A percentile compares a stretch with the other conserved stretches of the same genome.
These are phyloP conservation scores for Andrena praecox DNA, from an alignment of 2,888 invertebrate species.

Conservation along the genomic window DNA sequence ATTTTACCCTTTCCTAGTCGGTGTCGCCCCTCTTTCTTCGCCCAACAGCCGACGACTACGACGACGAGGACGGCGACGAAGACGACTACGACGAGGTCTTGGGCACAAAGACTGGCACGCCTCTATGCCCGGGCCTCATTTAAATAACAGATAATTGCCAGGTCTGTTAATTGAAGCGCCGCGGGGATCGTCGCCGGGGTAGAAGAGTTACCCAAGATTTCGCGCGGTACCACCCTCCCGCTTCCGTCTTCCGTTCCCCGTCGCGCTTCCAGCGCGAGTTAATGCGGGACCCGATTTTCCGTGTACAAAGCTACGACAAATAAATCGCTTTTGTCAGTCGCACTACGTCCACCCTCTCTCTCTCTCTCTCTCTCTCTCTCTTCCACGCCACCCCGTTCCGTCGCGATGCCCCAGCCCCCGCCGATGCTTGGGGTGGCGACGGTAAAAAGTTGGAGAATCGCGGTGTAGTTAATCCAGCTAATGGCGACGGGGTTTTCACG, in stretches of 20 bases:
- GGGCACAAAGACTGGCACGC: constrained; percentile 72
- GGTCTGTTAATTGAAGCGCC: constrained; percentile 82
- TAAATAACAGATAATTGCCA: constrained; percentile 83
- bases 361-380: not conserved
- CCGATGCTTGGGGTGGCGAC: constrained; percentile 8
- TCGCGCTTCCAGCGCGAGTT: constrained; percentile 43
- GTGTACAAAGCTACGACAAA: constrained; percentile 58
- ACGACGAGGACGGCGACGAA: constrained; percentile 37
- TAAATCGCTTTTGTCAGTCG: constrained; percentile 64
- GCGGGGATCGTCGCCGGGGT: constrained; percentile 72
- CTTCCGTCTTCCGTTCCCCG: constrained; percentile 34
- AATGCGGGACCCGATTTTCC: constrained; percentile 64
- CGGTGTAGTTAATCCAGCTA: constrained; percentile 50
- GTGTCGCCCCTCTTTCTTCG: constrained; percentile 23
- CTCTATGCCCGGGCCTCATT: constrained; percentile 76
- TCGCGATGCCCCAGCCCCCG: constrained; percentile 32
- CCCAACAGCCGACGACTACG: constrained; percentile 66
- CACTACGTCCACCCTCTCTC: constrained; percentile 12
- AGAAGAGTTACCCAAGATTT: constrained; percentile 79
- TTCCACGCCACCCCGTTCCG: constrained; percentile 4
- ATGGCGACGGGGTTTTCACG: constrained; percentile 24
- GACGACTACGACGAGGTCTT: constrained; percentile 39
- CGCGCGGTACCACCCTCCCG: constrained; percentile 59
- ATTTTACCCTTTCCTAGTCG: constrained; percentile 60
- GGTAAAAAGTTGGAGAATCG: constrained; percentile 46